Conservation (phyloP, 2,113 vertebrate genomes). For the Prionailurus bengalensis region DNA sequence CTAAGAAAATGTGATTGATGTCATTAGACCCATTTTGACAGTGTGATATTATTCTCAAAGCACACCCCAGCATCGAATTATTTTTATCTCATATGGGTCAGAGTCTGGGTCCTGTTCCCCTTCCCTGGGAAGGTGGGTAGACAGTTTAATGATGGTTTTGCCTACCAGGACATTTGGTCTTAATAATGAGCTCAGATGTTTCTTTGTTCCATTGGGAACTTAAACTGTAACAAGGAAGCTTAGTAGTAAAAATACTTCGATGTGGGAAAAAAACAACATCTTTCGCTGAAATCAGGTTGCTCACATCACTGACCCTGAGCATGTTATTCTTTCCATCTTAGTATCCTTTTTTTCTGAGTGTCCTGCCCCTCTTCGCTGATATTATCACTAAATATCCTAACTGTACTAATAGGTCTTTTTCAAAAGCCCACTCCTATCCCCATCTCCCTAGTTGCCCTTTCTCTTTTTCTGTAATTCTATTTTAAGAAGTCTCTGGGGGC, state of each 20-base stretch:
- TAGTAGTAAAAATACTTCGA: constrained; percentile 36
- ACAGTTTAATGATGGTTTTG: constrained; percentile 54
- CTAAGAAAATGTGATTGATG: constrained; percentile 45
- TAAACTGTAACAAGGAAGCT: constrained; percentile 46
- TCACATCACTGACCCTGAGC: neutral
- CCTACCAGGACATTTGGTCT: constrained; percentile 43
- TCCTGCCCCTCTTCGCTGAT: neutral
- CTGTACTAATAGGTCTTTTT: constrained; percentile 25
- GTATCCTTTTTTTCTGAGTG: neutral
- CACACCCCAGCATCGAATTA: constrained; percentile 43
- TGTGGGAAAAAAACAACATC: constrained; percentile 3
- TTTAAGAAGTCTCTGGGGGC: neutral
- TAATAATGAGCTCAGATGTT: constrained; percentile 63
- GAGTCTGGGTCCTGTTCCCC: constrained; percentile 29
- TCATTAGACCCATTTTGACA: constrained; percentile 37
- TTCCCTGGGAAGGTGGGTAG: constrained; percentile 8
- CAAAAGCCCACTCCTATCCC: neutral
- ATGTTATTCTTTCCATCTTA: neutral
- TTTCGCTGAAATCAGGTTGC: constrained; percentile 24
- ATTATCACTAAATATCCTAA: neutral
- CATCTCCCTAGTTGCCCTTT: neutral
- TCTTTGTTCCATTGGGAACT: constrained; percentile 51
- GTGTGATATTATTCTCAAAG: constrained; percentile 40
- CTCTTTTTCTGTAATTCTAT: constrained; percentile 49
- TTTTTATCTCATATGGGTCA: constrained; percentile 61